Evolutionary conservation across 2,113 vertebrate genomes (phyloP).

Genomic region (Ageneiosus marmoratus): DNA sequence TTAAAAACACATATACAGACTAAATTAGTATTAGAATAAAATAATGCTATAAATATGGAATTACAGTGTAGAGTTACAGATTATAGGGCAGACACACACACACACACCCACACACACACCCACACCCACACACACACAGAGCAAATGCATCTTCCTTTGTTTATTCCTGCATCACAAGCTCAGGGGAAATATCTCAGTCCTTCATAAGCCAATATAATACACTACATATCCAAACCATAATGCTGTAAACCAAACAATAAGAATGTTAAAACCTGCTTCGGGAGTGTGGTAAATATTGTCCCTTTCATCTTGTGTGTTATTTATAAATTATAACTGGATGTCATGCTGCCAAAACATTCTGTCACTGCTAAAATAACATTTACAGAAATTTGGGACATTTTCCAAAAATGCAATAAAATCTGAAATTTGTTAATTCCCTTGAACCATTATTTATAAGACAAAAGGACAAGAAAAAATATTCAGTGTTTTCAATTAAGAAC

Average conservation of each 20-base stretch:
- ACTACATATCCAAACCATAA: not conserved
- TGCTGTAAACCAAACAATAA: conserved; percentile 24
- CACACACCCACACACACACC: not conserved
- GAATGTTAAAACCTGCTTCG: not conserved
- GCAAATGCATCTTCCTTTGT: not conserved
- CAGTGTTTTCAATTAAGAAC: too few species aligned
- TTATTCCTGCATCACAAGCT: not conserved
- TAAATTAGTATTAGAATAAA: not conserved
- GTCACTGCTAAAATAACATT: not conserved
- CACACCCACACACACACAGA: not conserved
- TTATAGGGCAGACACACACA: not conserved
- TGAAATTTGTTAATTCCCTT: too few species aligned
- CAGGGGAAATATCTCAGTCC: not conserved
- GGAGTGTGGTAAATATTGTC: not conserved
- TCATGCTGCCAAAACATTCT: not conserved
- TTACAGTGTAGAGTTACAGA: not conserved
- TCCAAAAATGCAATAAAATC: too few species aligned
- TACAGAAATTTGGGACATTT: too few species aligned
- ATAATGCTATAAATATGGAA: not conserved
- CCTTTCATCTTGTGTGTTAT: not conserved
- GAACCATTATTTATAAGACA: too few species aligned
- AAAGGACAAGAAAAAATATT: too few species aligned
- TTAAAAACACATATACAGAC: not conserved
- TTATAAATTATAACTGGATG: not conserved
- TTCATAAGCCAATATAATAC: not conserved